These are phyloP conservation scores for Pteronotus mesoamericanus DNA, from an alignment of 2,797 vertebrate genomes.

Conservation along the genomic window DNA sequence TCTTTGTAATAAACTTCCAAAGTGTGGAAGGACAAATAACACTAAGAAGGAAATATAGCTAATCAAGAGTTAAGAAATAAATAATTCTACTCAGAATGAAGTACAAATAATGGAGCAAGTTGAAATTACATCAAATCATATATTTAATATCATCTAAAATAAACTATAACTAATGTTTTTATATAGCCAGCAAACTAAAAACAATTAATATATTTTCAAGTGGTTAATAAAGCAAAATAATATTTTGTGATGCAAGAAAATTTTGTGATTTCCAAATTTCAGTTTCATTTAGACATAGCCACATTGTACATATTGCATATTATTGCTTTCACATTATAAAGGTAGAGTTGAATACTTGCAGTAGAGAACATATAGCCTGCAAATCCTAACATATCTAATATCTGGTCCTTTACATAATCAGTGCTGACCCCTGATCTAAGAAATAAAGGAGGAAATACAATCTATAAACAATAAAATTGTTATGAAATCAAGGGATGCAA, in stretches of 20 bases:
- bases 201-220: background rate
- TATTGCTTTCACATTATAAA: background rate
- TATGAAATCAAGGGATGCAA: background rate
- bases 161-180: background rate
- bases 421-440: background rate
- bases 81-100: background rate
- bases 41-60: background rate
- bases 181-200: background rate
- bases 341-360: background rate
- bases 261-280: background rate
- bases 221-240: background rate
- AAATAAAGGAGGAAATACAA: background rate
- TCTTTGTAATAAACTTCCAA: background rate
- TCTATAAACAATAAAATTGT: background rate
- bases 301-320: background rate
- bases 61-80: background rate
- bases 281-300: background rate
- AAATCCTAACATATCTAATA: background rate
- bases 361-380: background rate
- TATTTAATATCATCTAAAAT: background rate
- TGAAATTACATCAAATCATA: background rate
- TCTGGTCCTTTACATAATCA: background rate
- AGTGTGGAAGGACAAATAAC: background rate
- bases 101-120: background rate
- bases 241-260: background rate